Evolutionary conservation across 2,113 vertebrate species (phyloP).

Genomic region (Ictalurus furcatus): DNA sequence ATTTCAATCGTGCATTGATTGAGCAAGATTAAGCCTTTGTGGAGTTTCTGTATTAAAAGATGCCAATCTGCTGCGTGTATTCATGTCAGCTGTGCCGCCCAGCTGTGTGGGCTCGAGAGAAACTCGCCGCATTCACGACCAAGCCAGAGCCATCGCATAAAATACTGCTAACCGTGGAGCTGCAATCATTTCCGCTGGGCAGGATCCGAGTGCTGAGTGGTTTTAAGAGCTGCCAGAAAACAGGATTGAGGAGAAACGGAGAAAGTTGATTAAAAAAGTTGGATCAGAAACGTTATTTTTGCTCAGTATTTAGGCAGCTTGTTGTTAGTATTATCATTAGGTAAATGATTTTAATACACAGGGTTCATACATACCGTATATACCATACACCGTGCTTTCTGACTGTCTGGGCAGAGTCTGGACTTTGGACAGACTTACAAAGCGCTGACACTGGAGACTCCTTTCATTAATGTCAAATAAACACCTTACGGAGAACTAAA

Average conservation of each 20-base stretch:
- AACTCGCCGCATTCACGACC: slow-evolving; percentile 45
- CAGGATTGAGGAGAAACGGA: neutral
- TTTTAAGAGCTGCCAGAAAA: slow-evolving; percentile 1
- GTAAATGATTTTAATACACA: neutral
- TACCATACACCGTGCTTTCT: too few relatives aligned
- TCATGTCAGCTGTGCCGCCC: slow-evolving; percentile 65
- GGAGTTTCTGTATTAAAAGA: slow-evolving; percentile 67
- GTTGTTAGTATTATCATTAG: neutral
- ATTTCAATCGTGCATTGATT: slow-evolving; percentile 76
- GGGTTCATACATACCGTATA: too few relatives aligned
- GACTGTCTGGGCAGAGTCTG: too few relatives aligned
- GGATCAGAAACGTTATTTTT: neutral
- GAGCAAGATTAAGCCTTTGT: slow-evolving; percentile 66
- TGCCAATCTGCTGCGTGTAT: slow-evolving; percentile 67
- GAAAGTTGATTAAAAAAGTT: neutral
- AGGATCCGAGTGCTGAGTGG: slow-evolving; percentile 38
- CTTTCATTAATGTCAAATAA: too few relatives aligned
- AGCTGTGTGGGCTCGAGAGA: slow-evolving; percentile 57
- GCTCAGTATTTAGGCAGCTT: neutral
- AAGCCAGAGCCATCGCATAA: slow-evolving; percentile 30
- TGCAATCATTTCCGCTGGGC: slow-evolving; percentile 44
- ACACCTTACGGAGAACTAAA: too few relatives aligned
- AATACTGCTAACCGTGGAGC: slow-evolving; percentile 43
- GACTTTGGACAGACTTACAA: too few relatives aligned
- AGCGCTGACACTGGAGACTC: too few relatives aligned